phyloP scores from a whole-genome alignment of 2,797 vertebrate species.

The Lepus oiostolus region DNA sequence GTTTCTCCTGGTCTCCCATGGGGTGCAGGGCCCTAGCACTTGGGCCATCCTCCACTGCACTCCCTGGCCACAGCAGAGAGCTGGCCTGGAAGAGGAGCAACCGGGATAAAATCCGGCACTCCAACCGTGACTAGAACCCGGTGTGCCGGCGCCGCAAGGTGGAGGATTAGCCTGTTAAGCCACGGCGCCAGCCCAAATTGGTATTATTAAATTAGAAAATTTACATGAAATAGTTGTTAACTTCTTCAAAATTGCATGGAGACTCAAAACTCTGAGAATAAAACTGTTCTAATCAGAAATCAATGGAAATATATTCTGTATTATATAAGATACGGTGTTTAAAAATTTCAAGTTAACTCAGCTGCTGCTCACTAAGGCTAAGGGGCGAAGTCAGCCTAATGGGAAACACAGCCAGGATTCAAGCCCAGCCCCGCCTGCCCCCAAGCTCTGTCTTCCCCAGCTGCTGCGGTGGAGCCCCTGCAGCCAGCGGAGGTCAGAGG shows the following conservation, averaged over 20 bases:
- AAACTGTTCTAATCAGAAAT: neutral
- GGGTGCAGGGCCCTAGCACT: no score
- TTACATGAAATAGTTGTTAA: neutral
- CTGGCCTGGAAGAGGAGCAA: no score
- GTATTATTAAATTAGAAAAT: neutral
- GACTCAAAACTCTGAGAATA: conserved; percentile 10
- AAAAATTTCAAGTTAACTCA: neutral
- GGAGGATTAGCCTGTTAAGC: no score
- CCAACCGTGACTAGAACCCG: no score
- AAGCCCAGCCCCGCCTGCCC: neutral
- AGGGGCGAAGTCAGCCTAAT: neutral
- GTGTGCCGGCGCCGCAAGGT: no score
- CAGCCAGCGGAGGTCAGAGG: neutral
- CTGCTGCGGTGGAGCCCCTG: neutral
- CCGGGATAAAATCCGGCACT: no score
- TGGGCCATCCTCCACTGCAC: no score
- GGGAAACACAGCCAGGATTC: neutral
- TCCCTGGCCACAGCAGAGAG: no score
- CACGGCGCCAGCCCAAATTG: neutral
- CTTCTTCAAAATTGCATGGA: conserved; percentile 1
- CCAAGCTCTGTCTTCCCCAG: neutral
- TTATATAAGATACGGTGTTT: fast-evolving
- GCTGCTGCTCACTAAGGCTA: neutral
- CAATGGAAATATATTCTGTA: neutral
- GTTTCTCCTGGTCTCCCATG: no score